phyloP scores from a whole-genome alignment of 2,888 invertebrate genomes.

The Proisotoma minuta region DNA sequence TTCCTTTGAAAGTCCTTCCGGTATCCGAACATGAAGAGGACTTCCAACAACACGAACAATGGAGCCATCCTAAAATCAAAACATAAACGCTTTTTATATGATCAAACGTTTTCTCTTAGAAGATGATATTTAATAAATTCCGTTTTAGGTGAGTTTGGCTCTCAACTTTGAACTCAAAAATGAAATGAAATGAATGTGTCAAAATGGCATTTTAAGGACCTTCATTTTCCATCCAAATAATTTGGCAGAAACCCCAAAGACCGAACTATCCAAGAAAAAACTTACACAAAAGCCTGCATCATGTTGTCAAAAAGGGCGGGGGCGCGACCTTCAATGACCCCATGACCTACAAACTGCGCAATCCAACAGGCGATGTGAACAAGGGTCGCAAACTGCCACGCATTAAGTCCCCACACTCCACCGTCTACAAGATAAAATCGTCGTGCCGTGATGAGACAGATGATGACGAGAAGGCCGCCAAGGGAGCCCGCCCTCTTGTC shows the following conservation, averaged over 20 bases:
- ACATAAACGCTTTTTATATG: too few species aligned
- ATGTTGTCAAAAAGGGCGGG: constrained; percentile 47
- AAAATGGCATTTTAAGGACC: too few species aligned
- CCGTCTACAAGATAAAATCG: constrained; percentile 36
- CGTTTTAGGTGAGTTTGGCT: too few species aligned
- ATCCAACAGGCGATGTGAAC: constrained; percentile 43
- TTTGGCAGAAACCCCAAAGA: neutral
- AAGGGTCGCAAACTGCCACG: constrained; percentile 34
- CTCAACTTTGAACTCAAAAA: too few species aligned
- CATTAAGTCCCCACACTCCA: constrained; percentile 26
- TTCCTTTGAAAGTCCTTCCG: constrained; percentile 41
- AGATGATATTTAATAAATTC: too few species aligned
- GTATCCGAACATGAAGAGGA: constrained; percentile 46
- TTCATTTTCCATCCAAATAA: too few species aligned
- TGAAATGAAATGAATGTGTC: too few species aligned
- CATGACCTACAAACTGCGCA: constrained; percentile 47
- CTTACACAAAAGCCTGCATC: constrained; percentile 46
- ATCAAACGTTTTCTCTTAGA: too few species aligned
- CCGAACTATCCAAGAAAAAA: neutral
- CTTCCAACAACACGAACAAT: constrained; percentile 46
- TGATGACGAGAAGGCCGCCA: constrained; percentile 38
- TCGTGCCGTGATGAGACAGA: constrained; percentile 33
- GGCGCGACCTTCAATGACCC: constrained; percentile 46
- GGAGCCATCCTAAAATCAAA: constrained; percentile 43
- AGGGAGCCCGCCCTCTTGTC: constrained; percentile 44